Evolutionary conservation across 2,888 invertebrate genomes (phyloP).

Genomic region (Mesorhabditis spiculigera): DNA sequence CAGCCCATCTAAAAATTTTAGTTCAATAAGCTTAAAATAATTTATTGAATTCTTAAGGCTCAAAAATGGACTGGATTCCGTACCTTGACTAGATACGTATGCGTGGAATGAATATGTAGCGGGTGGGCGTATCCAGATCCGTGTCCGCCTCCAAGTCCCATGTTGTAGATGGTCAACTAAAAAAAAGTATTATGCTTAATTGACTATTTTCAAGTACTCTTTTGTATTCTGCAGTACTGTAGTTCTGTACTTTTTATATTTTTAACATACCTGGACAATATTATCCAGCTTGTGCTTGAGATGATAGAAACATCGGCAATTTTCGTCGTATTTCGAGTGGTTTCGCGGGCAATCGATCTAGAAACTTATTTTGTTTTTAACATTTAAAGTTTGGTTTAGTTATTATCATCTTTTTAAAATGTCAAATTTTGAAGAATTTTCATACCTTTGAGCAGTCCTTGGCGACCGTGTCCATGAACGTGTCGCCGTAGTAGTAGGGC

Average conservation of each 20-base stretch:
- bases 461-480: slow-evolving; percentile 29
- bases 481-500: slow-evolving; percentile 46
- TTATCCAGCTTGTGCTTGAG: slow-evolving; percentile 42
- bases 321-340: slow-evolving; percentile 26
- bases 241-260: background rate
- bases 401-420: too few relatives aligned
- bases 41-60: too few relatives aligned
- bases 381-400: too few relatives aligned
- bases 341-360: slow-evolving; percentile 14
- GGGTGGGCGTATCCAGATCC: slow-evolving; percentile 37
- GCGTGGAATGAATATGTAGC: slow-evolving; percentile 51
- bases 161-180: slow-evolving; percentile 49
- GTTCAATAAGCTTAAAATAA: too few relatives aligned
- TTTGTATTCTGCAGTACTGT: too few relatives aligned
- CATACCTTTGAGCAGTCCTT: slow-evolving; percentile 21
- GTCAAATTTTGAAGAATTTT: too few relatives aligned
- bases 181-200: background rate
- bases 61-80: too few relatives aligned
- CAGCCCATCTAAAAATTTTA: slow-evolving; percentile 31
- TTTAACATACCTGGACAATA: slow-evolving; percentile 38
- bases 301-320: slow-evolving; percentile 50
- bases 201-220: too few relatives aligned
- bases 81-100: slow-evolving; percentile 51
- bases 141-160: slow-evolving; percentile 46
- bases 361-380: background rate